These are phyloP conservation scores for Oreochromis grahami DNA, from an alignment of 2,797 vertebrate genomes.

Conservation along the genomic window DNA sequence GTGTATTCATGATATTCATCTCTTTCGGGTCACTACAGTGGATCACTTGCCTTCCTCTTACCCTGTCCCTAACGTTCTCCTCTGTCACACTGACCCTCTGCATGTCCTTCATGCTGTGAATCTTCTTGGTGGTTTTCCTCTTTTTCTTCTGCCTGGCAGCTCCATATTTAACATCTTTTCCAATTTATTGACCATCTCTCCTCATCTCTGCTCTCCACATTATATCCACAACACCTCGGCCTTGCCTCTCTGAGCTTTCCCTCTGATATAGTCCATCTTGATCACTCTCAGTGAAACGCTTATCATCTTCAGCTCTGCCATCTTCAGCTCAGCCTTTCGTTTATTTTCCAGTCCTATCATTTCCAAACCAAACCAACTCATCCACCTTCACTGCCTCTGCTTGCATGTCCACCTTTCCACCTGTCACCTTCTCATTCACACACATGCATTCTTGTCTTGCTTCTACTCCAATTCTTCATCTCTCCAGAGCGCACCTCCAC, in stretches of 20 bases:
- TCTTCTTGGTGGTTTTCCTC: fast-evolving
- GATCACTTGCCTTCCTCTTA: not conserved
- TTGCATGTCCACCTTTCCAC: not conserved
- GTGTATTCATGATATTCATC: not conserved
- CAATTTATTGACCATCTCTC: not conserved
- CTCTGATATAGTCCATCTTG: not conserved
- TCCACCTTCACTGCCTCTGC: not conserved
- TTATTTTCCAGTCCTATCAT: not conserved
- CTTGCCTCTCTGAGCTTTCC: not conserved
- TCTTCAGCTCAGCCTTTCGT: not conserved
- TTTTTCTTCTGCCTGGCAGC: not conserved
- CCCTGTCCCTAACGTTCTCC: not conserved
- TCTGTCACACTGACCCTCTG: not conserved
- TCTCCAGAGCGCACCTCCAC: not conserved
- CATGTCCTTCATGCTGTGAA: not conserved
- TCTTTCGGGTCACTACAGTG: not conserved
- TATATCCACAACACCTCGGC: not conserved
- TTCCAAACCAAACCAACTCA: not conserved
- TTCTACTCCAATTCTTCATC: not conserved
- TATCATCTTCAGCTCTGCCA: not conserved
- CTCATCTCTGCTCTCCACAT: not conserved
- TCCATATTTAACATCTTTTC: not conserved
- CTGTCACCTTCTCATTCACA: not conserved
- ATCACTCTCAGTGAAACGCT: not conserved
- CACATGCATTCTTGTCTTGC: not conserved